phyloP scores from a whole-genome alignment of 1,140 invertebrate species.

The Drosophila kepulauana region DNA sequence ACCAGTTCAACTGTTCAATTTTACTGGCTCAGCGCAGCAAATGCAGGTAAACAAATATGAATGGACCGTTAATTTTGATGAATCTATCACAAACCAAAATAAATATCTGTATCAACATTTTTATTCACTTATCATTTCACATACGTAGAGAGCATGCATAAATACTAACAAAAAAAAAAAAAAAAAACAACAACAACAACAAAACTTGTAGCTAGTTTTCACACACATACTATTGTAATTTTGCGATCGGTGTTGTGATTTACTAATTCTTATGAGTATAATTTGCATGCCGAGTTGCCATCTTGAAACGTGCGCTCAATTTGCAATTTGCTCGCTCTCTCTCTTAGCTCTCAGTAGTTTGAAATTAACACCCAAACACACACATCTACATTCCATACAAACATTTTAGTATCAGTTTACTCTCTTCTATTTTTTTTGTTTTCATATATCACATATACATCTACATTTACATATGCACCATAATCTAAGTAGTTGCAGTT shows the following conservation, averaged over 20 bases:
- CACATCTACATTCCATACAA: too few relatives aligned
- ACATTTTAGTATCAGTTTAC: too few relatives aligned
- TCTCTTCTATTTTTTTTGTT: neutral
- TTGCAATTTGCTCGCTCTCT: neutral
- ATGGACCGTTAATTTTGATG: constrained; percentile 10
- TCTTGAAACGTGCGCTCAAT: neutral
- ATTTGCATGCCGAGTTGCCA: neutral
- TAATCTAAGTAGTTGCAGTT: constrained; percentile 2
- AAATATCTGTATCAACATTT: too few relatives aligned
- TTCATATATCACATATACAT: too few relatives aligned
- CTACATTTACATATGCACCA: neutral
- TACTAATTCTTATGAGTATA: neutral
- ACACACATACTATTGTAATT: neutral
- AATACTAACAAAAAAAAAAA: neutral
- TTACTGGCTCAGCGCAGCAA: constrained; percentile 41
- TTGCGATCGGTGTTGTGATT: neutral
- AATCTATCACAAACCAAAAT: too few relatives aligned
- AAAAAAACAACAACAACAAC: too few relatives aligned
- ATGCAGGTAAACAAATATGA: constrained; percentile 63
- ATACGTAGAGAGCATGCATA: neutral
- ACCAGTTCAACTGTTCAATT: constrained; percentile 52
- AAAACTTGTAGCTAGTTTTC: neutral
- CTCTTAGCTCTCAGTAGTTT: neutral
- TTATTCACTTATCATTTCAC: neutral
- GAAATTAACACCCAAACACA: too few relatives aligned